Percentiles rank a stretch among this genome's conserved stretches.
phyloP scores from a whole-genome alignment of 2,797 vertebrate genomes.

The Arctocebus calabarensis region DNA sequence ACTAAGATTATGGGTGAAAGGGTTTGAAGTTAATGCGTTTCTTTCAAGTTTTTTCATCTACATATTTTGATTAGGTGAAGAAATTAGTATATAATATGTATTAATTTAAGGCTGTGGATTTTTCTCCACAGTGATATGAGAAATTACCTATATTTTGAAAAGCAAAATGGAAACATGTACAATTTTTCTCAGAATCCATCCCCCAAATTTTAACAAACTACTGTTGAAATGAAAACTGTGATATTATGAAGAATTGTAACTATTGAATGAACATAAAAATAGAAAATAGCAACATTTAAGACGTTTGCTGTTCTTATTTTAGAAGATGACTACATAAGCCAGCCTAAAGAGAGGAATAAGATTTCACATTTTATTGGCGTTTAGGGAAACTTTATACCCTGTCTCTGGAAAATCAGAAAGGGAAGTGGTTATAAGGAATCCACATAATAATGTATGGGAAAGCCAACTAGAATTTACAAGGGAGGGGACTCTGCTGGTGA shows the following conservation, averaged over 20 bases:
- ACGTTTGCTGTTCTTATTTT: conserved; percentile 87
- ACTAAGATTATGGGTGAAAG: conserved; percentile 68
- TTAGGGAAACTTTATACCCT: conserved; percentile 90
- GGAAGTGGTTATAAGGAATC: conserved; percentile 92
- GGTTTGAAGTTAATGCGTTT: conserved; percentile 60
- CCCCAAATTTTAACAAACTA: conserved; percentile 30
- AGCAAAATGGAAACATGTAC: conserved; percentile 76
- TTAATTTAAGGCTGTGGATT: conserved; percentile 69
- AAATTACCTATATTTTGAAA: conserved; percentile 63
- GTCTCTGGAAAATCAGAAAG: conserved; percentile 92
- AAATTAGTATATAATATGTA: conserved; percentile 65
- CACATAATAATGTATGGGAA: conserved; percentile 90
- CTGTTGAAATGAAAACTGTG: conserved; percentile 58
- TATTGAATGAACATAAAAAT: conserved; percentile 87
- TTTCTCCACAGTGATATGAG: conserved; percentile 58
- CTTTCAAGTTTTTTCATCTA: conserved; percentile 70
- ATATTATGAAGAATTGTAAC: conserved; percentile 82
- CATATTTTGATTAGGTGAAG: conserved; percentile 70
- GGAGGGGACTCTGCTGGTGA: conserved; percentile 87
- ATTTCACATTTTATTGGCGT: conserved; percentile 90
- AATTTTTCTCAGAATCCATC: conserved; percentile 73
- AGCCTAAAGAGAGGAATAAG: conserved; percentile 86
- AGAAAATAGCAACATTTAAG: conserved; percentile 83
- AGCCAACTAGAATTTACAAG: conserved; percentile 90
- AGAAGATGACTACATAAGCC: conserved; percentile 89